Evolutionary conservation across 2,113 vertebrate genomes (phyloP).

Genomic region (Chelonoidis abingdonii): DNA sequence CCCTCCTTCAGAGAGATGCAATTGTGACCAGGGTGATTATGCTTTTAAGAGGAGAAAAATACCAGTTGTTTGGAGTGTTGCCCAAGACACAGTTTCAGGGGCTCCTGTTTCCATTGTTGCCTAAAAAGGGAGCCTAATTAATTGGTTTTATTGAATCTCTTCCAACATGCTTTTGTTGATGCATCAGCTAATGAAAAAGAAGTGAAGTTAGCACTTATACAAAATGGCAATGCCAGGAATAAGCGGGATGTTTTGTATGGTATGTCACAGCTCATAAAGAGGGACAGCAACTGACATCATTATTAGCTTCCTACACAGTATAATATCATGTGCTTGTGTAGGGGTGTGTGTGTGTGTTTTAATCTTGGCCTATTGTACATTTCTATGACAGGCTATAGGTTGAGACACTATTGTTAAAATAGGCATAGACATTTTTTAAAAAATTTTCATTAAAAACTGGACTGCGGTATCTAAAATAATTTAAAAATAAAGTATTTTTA

Average conservation of each 20-base stretch:
- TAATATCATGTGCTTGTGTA: accelerated
- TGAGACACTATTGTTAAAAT: not conserved
- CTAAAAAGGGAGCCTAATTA: conserved; percentile 71
- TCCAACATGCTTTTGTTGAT: conserved; percentile 64
- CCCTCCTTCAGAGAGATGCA: conserved; percentile 42
- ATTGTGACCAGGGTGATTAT: conserved; percentile 31
- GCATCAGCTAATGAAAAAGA: conserved; percentile 61
- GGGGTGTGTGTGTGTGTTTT: accelerated
- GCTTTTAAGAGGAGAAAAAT: conserved; percentile 28
- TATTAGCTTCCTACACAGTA: conserved; percentile 52
- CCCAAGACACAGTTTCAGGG: conserved; percentile 8
- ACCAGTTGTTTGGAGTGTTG: not conserved
- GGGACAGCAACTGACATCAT: conserved; percentile 49
- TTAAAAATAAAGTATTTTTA: not conserved
- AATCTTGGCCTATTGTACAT: not conserved
- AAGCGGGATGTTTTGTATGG: conserved; percentile 49
- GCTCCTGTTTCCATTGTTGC: conserved; percentile 14
- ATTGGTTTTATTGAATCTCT: conserved; percentile 57
- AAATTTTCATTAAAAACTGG: not conserved
- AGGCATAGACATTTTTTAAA: not conserved
- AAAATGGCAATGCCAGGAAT: conserved; percentile 52
- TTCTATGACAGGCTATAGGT: not conserved
- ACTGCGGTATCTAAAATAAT: not conserved
- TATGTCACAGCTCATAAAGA: conserved; percentile 60
- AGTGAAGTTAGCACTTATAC: conserved; percentile 37